A percentile compares a stretch with the other conserved stretches of the same genome.
Conservation (phyloP, 2,888 invertebrate genomes). For the Agelastica alni region DNA sequence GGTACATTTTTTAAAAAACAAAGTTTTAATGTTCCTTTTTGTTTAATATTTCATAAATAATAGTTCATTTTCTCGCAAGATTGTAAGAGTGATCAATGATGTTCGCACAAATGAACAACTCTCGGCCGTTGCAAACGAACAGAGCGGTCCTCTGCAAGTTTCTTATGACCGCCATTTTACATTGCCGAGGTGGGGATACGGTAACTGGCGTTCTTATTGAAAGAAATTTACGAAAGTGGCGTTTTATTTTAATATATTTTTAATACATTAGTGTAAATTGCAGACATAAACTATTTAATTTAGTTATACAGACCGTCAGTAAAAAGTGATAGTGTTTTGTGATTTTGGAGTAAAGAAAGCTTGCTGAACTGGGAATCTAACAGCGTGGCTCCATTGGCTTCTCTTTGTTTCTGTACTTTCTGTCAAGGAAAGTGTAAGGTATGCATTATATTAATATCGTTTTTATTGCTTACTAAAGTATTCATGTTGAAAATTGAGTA, state of each 20-base stretch:
- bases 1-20: too few species aligned
- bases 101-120: not conserved
- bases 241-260: conserved; percentile 46
- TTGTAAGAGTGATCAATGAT: too few species aligned
- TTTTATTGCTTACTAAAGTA: conserved; percentile 13
- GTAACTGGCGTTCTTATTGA: conserved; percentile 52
- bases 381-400: conserved; percentile 58
- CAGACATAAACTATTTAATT: conserved; percentile 40
- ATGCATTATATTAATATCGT: conserved; percentile 40
- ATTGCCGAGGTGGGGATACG: conserved; percentile 56
- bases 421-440: conserved; percentile 46
- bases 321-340: conserved; percentile 52
- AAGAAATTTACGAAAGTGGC: conserved; percentile 54
- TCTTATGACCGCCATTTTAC: conserved; percentile 55
- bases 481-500: conserved; percentile 3
- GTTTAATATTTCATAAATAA: too few species aligned
- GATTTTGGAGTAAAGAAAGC: conserved; percentile 50
- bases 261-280: conserved; percentile 47
- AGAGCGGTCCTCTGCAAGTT: conserved; percentile 11
- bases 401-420: conserved; percentile 55
- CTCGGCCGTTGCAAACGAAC: conserved; percentile 6
- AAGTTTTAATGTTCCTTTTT: too few species aligned
- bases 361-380: conserved; percentile 51
- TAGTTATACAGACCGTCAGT: conserved; percentile 26
- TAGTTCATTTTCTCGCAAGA: too few species aligned